phyloP scores from a whole-genome alignment of 1,140 invertebrate species.

The Pogonognathellus flavescens region DNA sequence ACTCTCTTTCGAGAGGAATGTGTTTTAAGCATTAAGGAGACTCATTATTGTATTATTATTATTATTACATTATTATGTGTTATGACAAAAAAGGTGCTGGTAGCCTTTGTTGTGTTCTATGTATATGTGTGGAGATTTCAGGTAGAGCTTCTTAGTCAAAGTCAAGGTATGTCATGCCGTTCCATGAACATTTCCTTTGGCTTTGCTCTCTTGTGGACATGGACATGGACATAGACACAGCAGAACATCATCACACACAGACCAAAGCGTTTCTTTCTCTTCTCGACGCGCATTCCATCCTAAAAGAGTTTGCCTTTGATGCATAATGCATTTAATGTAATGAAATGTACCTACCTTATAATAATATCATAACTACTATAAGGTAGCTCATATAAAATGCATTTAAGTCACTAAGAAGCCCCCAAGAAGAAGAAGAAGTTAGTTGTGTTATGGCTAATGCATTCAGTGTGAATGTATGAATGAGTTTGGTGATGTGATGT shows the following conservation, averaged over 20 bases:
- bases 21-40: conserved; percentile 37
- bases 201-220: conserved; percentile 25
- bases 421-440: background rate
- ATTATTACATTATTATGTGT: conserved; percentile 38
- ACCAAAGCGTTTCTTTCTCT: background rate
- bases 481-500: conserved; percentile 46
- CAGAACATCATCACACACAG: background rate
- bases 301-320: conserved; percentile 15
- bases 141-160: background rate
- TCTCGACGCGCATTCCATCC: conserved; percentile 39
- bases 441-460: conserved; percentile 28
- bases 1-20: conserved; percentile 13
- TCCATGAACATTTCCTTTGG: conserved; percentile 32
- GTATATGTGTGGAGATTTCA: background rate
- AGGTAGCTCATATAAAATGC: background rate
- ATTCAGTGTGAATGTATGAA: conserved; percentile 50
- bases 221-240: background rate
- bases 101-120: conserved; percentile 28
- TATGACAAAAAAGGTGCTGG: conserved; percentile 48
- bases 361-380: too few species aligned
- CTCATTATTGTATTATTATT: conserved; percentile 47
- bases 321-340: background rate
- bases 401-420: conserved; percentile 34
- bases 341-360: too few species aligned
- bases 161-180: conserved; percentile 33